These are phyloP conservation scores for Coelinius sp. DNA, from an alignment of 2,888 invertebrate species.

Conservation along the genomic window DNA sequence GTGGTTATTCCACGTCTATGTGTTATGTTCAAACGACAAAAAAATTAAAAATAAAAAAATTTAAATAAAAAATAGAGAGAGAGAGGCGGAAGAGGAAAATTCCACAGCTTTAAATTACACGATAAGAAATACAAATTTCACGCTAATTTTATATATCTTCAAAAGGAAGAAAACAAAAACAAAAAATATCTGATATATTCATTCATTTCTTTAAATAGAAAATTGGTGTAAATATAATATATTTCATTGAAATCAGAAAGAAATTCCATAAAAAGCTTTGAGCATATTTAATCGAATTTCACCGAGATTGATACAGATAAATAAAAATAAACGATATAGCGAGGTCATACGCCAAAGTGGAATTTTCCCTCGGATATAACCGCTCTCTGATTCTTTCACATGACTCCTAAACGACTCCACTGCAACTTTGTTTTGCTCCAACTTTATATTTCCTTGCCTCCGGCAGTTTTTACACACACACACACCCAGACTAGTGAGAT, in stretches of 20 bases:
- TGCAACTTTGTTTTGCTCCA: background rate
- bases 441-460: constrained; percentile 11
- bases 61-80: no score
- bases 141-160: no score
- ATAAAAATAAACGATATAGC: background rate
- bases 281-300: constrained; percentile 17
- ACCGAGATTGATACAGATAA: constrained; percentile 7
- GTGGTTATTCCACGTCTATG: background rate
- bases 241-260: background rate
- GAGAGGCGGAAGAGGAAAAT: constrained; percentile 32
- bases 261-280: background rate
- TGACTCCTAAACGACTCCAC: constrained; percentile 32
- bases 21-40: constrained; percentile 3
- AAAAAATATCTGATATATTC: no score
- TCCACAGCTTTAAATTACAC: no score
- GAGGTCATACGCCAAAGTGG: constrained; percentile 6
- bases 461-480: constrained; percentile 11
- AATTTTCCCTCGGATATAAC: constrained; percentile 23
- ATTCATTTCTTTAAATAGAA: no score
- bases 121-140: no score
- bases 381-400: constrained; percentile 31
- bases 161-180: no score
- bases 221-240: no score
- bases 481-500: no score
- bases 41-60: no score